These are phyloP conservation scores for Lepidurus couesii DNA, from an alignment of 1,140 invertebrate genomes.

Conservation along the genomic window DNA sequence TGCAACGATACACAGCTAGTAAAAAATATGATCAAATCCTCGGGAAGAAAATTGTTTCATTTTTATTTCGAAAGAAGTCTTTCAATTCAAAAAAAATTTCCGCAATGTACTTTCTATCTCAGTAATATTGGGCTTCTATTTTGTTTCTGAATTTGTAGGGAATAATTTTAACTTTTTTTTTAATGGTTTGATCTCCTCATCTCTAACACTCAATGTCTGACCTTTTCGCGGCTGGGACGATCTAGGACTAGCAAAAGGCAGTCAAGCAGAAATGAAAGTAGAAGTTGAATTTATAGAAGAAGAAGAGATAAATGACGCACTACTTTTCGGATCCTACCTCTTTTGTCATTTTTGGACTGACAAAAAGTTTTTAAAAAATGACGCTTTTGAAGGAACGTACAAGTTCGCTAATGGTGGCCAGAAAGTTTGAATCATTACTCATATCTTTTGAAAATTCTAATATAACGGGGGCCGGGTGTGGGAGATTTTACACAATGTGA, in stretches of 20 bases:
- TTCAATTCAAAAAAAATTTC: no score
- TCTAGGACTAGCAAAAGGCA: neutral
- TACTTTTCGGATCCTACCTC: neutral
- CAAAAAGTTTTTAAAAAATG: neutral
- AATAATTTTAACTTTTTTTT: no score
- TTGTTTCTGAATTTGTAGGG: no score
- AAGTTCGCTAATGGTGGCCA: constrained; percentile 9
- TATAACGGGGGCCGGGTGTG: neutral
- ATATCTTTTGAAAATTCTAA: neutral
- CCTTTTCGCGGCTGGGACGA: neutral
- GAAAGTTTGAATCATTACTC: neutral
- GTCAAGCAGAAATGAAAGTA: neutral
- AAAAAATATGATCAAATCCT: no score
- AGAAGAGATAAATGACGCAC: neutral
- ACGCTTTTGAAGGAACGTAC: neutral
- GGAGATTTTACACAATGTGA: neutral
- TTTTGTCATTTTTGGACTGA: neutral
- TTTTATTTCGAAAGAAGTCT: no score
- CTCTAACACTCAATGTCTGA: no score
- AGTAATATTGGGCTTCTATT: no score
- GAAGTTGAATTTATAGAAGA: no score
- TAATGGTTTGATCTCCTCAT: no score
- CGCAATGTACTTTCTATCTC: no score
- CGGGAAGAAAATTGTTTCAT: no score
- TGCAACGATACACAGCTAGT: no score